phyloP scores from a whole-genome alignment of 2,888 invertebrate genomes.

The Platycheirus rosarum region DNA sequence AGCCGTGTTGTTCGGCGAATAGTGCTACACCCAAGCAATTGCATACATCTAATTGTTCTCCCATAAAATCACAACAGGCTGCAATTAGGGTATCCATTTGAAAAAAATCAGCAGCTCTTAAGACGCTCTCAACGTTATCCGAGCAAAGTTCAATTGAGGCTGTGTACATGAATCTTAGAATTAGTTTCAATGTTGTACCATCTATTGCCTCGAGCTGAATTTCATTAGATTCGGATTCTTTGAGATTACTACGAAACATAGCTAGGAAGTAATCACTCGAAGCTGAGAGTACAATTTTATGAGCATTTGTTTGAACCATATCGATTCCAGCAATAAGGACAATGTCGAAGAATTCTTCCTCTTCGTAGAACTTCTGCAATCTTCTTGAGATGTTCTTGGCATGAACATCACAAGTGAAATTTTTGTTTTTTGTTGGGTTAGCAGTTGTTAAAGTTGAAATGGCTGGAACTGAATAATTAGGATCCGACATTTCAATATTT shows the following conservation, averaged over 20 bases:
- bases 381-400: constrained; percentile 9
- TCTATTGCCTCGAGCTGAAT: constrained; percentile 23
- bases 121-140: constrained; percentile 12
- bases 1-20: constrained; percentile 41
- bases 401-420: constrained; percentile 14
- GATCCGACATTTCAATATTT: constrained; percentile 4
- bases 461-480: constrained; percentile 7
- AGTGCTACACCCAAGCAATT: constrained; percentile 43
- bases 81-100: constrained; percentile 14
- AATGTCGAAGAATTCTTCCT: constrained; percentile 28
- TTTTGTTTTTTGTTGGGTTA: constrained; percentile 7
- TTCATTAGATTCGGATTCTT: constrained; percentile 14
- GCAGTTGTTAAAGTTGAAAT: not conserved
- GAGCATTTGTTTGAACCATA: constrained; percentile 2
- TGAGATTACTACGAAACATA: constrained; percentile 33
- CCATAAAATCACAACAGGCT: constrained; percentile 46
- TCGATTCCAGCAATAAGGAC: constrained; percentile 14
- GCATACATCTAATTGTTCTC: constrained; percentile 12
- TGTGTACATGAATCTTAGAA: constrained; percentile 8
- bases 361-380: constrained; percentile 8
- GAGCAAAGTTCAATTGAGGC: constrained; percentile 16
- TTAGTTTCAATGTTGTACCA: constrained; percentile 13
- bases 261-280: constrained; percentile 25
- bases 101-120: constrained; percentile 29
- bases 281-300: constrained; percentile 22